Percentiles rank a stretch among this genome's conserved stretches.
Conservation (phyloP, 2,113 vertebrate species). For the Grammomys dolichurus region DNA sequence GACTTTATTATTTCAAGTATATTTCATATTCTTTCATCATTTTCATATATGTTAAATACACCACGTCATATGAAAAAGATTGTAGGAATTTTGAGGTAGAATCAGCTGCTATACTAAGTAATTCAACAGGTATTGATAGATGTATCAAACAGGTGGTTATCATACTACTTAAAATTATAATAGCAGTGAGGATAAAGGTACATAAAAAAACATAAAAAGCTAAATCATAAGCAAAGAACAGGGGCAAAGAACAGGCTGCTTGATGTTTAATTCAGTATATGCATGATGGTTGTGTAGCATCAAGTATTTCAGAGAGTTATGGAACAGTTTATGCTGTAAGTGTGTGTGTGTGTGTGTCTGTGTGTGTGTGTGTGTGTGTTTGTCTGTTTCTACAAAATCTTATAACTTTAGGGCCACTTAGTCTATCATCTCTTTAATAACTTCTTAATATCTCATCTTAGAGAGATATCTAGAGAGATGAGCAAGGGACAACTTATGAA, state of each 20-base stretch:
- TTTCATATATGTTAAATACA: neutral
- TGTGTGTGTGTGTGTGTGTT: too few species aligned
- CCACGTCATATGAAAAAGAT: neutral
- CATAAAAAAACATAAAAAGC: neutral
- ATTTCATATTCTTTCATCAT: neutral
- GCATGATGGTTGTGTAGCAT: too few species aligned
- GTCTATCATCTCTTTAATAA: too few species aligned
- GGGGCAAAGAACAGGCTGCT: too few species aligned
- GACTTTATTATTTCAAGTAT: neutral
- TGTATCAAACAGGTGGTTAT: conserved; percentile 5
- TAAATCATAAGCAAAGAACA: neutral
- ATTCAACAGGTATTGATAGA: neutral
- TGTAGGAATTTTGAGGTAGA: neutral
- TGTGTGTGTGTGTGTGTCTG: too few species aligned
- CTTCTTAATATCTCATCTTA: too few species aligned
- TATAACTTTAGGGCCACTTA: too few species aligned
- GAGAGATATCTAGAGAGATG: too few species aligned
- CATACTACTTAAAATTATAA: neutral
- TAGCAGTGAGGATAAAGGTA: neutral
- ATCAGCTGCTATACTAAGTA: neutral
- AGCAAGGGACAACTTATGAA: neutral
- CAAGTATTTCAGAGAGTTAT: too few species aligned
- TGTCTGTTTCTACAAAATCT: too few species aligned
- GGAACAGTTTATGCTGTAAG: too few species aligned
- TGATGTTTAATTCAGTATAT: too few species aligned